Base-by-base conservation (phyloP, 2,797 vertebrate species). In the Apogon hyalosoma region DNA sequence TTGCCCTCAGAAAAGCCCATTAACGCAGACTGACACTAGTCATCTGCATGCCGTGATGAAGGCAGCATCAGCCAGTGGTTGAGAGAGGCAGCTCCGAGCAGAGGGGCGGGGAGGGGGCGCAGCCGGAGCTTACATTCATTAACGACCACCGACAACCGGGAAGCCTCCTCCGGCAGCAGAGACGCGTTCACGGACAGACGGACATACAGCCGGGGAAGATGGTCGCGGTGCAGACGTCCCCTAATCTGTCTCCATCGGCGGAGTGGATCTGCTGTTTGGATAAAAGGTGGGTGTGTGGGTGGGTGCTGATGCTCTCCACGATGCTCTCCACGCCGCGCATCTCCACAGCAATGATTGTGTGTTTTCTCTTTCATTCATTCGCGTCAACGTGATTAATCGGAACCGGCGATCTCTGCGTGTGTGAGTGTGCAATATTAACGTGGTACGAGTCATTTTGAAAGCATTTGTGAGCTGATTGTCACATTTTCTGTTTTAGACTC, bases 231-330 rank as follows among this genome's bases (percentile, higher is more conserved):
- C 96, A 96, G 90, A 88, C 92, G 77, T 93, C 92, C 52, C 93
- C 95, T 48, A 95, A 94, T 82, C 88, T 94, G 69, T 91, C 95
- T 69, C 94, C 95, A 63, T 95, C 94, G 63, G 95, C 95, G 72
- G 97, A 98, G 91, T 98, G 97, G 97, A 96, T 98, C 90, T 94
- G 96, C 85, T 98, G 97, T 80, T 91, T 98, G 89, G 97, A 98
- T 89, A 98, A 98, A 93, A 96, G 97, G 97, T 98, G 93, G 67
- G 92, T 76, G 51, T 63, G 24, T 3, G 45, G 15, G 55, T 28
- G 24, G 24, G 24, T 28, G 5, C 24, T 28, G 42, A 65, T 15
- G 15, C 31, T 18, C 61, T 21, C 10, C 53, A 12, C 46, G 60
- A 55, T 11, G 45, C 70, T n/a, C 48, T 39, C 50, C 81, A 69